A percentile compares a stretch with the other conserved stretches of the same genome.
These are phyloP conservation scores for Leptopilina clavipes DNA, from an alignment of 1,140 invertebrate genomes.

Conservation along the genomic window DNA sequence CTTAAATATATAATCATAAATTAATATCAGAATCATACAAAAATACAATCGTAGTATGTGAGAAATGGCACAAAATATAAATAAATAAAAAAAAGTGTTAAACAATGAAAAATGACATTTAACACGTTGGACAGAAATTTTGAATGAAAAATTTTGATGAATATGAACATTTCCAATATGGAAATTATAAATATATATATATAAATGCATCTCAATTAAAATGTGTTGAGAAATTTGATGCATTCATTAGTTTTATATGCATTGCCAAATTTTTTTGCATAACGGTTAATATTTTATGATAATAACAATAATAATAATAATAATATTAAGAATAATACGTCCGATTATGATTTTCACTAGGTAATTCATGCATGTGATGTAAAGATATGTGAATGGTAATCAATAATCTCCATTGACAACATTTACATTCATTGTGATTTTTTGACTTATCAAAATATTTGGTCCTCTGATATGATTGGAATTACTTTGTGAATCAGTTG, in stretches of 20 bases:
- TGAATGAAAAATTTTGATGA: neutral
- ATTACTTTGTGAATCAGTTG: constrained; percentile 45
- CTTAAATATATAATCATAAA: no score
- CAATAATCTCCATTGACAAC: constrained; percentile 56
- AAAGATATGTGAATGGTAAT: constrained; percentile 28
- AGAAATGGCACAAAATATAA: neutral
- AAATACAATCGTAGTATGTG: neutral
- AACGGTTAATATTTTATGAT: neutral
- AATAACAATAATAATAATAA: neutral
- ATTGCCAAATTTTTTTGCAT: neutral
- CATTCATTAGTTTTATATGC: neutral
- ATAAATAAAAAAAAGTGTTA: constrained; percentile 11
- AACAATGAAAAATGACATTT: neutral
- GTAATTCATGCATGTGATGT: neutral
- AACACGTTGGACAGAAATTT: neutral
- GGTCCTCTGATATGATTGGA: constrained; percentile 45
- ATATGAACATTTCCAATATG: constrained; percentile 24
- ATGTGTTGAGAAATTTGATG: neutral
- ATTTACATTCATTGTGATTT: constrained; percentile 60
- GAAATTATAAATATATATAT: neutral
- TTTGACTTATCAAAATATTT: constrained; percentile 58
- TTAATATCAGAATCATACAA: neutral
- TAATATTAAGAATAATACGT: neutral
- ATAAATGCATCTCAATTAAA: neutral
- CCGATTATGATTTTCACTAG: neutral